Evolutionary conservation across 2,113 vertebrate genomes (phyloP), one percentile per base, ranked within the genome.

Genomic region (Ailurus styani): DNA sequence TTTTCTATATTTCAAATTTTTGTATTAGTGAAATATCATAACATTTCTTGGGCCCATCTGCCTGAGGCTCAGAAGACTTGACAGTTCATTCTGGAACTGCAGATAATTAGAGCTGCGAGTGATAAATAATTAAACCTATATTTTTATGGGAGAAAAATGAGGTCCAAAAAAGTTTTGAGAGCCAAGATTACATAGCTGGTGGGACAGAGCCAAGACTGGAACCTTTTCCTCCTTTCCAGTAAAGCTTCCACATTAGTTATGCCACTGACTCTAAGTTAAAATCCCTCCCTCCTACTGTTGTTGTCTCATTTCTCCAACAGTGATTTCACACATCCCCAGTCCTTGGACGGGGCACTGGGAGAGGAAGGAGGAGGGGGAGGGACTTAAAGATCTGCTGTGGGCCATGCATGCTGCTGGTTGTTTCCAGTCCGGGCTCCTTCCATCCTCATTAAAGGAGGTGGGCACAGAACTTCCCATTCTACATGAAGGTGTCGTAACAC

Each of bases 41-140:
- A 83, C 78, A 73, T 89, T 86, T 88, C 93, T 93, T 77, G 45
- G 72, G 14, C 82, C 60, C 77, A 13, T 78, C 50, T 64, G 42
- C 45, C 64, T 86, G 78, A 73, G 77, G 82, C 90, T 93, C 60
- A 25, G 31, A 90, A 84, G 52, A 85, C 20, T 62, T 64, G 45
- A 94, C 57, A 72, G 15, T 31, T 97, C 34, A 64, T 96, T 95
- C 60, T 95, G 29, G 64, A 92, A 68, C 6, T 25, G 40, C 31
- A 94, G n/a, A 70, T 93, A 60, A 79, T 89, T 73, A 87, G 57
- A 57, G 37, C 5, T 93, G 23, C 50, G 77, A 85, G 50, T 94
- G 68, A 81, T 81, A 84, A 88, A 97, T 91, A 95, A 96, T 79
- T 96, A 81, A 97, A 93, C 13, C 1, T n/a, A 77, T 8, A 68